Conservation (phyloP, 2,113 vertebrate species). For the Pyrgilauda ruficollis region DNA sequence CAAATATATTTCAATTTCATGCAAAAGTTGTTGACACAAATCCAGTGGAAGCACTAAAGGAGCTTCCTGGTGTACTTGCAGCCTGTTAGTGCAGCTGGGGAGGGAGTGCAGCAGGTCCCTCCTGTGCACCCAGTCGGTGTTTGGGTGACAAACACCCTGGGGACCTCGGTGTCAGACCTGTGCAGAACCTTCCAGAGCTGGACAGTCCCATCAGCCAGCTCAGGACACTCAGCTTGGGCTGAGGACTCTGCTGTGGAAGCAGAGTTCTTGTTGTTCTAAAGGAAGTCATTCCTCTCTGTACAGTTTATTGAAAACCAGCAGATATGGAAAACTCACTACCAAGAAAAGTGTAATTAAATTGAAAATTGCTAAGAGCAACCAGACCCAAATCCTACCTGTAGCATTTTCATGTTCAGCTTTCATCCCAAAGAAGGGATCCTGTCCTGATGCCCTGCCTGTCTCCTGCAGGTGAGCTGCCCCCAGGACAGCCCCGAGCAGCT, state of each 20-base stretch:
- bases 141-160: not conserved
- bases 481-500: constrained; percentile 70
- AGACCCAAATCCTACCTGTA: not conserved
- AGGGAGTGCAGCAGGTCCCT: not conserved
- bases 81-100: not conserved
- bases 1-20: not conserved
- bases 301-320: not conserved
- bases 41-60: not conserved
- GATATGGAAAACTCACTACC: not conserved
- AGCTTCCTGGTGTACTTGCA: not conserved
- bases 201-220: not conserved
- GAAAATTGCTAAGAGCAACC: not conserved
- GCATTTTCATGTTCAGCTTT: not conserved
- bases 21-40: not conserved
- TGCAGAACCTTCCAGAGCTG: not conserved
- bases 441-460: not conserved
- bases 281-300: not conserved
- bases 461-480: not conserved
- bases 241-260: not conserved
- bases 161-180: not conserved
- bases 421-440: not conserved
- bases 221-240: not conserved
- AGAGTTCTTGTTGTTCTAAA: not conserved
- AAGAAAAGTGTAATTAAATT: not conserved
- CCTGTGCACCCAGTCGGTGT: not conserved